Evolutionary conservation across 2,888 invertebrate genomes (phyloP), one percentile per base, ranked within the genome.

Genomic region (Drosophila tripunctata): DNA sequence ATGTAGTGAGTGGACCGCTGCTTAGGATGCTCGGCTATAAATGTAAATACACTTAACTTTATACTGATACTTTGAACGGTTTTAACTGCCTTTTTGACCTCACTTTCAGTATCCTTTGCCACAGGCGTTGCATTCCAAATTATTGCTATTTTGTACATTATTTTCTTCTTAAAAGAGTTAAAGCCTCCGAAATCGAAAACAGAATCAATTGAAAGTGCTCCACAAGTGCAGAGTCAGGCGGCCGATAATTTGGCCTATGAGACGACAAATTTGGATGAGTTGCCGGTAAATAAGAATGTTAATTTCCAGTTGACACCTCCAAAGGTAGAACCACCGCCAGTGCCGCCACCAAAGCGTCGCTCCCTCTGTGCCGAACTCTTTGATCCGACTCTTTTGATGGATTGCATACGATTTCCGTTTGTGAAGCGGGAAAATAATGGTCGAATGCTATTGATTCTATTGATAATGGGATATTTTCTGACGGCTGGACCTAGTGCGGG

Each of bases 111-210:
- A 55, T 89, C 91, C 6, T 91, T 91, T 70, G 82, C 87, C 14
- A 76, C 89, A 50, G 90, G 90, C n/a, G 75, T 88, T 7, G 57
- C 67, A 1, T 90, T 91, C 30, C 90, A 91, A 71, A 54, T 90
- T 7, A 76, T 91, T 21, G 91, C 90, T 31, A 87, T 91, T 24
- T 56, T 90, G 0, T 91, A 91, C 43, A 80, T 91, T 0, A 67
- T 91, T 0, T 91, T 91, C 61, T 88, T 88, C 8, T 71, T 91
- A 6, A 80, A 91, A 19, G 91, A 91, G 73, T 75, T 89, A 44
- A 30, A 24, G 66, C 0, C 27, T 0, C 8, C 8, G 10, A 75
- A 73, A 4, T 5, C 52, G 7, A 21, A 55, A 2, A 60, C 38
- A 4, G 61, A 65, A 6, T n/a, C 63, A 5, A 50, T 33, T 14